These are phyloP conservation scores for Aix galericulata DNA, from an alignment of 2,113 vertebrate species.

Conservation along the genomic window DNA sequence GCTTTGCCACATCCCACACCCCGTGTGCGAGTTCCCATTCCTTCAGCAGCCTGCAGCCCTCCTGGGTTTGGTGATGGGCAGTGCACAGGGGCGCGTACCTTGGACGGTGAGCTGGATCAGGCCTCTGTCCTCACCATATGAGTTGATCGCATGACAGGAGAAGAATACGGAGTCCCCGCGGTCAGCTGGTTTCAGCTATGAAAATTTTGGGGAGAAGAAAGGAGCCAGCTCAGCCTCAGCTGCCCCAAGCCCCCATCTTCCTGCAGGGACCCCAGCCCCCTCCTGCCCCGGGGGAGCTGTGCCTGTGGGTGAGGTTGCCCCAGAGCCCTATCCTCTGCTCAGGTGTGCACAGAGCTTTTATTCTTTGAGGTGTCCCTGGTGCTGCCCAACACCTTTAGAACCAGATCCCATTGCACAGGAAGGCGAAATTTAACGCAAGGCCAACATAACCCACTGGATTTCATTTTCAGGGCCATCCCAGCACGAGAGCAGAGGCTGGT, in stretches of 20 bases:
- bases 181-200: conserved; percentile 94
- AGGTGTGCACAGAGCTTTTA: rapidly evolving
- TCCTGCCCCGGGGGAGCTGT: not conserved
- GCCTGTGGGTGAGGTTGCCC: not conserved
- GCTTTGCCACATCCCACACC: not conserved
- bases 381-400: not conserved
- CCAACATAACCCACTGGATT: not conserved
- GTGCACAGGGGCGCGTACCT: conserved; percentile 69
- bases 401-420: rapidly evolving
- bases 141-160: conserved; percentile 98
- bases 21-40: not conserved
- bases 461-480: not conserved
- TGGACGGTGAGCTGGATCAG: conserved; percentile 98
- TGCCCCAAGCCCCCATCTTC: rapidly evolving
- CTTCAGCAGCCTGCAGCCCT: no score
- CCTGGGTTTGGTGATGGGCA: not conserved
- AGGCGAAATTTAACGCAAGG: not conserved
- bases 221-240: not conserved
- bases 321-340: not conserved
- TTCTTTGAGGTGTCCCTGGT: not conserved
- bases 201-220: not conserved
- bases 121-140: conserved; percentile 96
- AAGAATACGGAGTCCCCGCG: conserved; percentile 98
- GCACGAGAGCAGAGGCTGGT: not conserved
- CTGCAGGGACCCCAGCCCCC: not conserved